Percentiles rank a stretch among this genome's conserved stretches.
Evolutionary conservation across 1,140 invertebrate species (phyloP).

Genomic region (Drosophila repleta): DNA sequence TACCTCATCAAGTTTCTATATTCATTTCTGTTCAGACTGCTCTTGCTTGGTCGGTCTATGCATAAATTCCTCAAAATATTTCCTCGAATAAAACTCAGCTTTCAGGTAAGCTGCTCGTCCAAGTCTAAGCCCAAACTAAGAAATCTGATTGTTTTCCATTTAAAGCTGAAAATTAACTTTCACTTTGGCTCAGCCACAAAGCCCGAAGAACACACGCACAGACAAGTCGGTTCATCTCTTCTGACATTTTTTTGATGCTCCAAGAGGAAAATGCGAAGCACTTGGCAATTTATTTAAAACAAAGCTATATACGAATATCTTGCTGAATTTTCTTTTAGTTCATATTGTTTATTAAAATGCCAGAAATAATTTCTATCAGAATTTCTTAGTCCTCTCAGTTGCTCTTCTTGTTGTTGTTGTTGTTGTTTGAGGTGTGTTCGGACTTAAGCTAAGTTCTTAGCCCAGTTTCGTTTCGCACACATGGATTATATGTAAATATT

Average conservation of each 20-base stretch:
- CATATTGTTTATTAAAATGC: conserved; percentile 75
- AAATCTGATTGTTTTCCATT: too few relatives aligned
- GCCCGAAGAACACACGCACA: too few relatives aligned
- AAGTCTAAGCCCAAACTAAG: too few relatives aligned
- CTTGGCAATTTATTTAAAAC: conserved; percentile 43
- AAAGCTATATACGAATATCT: conserved; percentile 54
- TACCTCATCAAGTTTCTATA: too few relatives aligned
- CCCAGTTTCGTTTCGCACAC: conserved; percentile 57
- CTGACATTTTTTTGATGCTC: conserved; percentile 3
- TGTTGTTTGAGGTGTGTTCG: conserved; percentile 45
- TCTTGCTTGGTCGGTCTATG: too few relatives aligned
- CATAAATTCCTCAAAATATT: too few relatives aligned
- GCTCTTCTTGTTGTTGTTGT: conserved; percentile 12
- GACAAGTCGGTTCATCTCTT: neutral
- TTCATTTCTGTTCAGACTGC: too few relatives aligned
- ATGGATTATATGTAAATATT: conserved; percentile 75
- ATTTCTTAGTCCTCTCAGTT: conserved; percentile 43
- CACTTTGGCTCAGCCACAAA: too few relatives aligned
- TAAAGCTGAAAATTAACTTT: too few relatives aligned
- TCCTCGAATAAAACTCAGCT: too few relatives aligned
- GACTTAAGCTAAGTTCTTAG: conserved; percentile 34
- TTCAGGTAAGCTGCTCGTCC: too few relatives aligned
- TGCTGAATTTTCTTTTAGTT: conserved; percentile 37
- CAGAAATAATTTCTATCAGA: conserved; percentile 71
- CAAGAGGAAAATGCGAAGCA: conserved; percentile 21